Conservation (phyloP, 2,113 vertebrate species). For the Pan paniscus region DNA sequence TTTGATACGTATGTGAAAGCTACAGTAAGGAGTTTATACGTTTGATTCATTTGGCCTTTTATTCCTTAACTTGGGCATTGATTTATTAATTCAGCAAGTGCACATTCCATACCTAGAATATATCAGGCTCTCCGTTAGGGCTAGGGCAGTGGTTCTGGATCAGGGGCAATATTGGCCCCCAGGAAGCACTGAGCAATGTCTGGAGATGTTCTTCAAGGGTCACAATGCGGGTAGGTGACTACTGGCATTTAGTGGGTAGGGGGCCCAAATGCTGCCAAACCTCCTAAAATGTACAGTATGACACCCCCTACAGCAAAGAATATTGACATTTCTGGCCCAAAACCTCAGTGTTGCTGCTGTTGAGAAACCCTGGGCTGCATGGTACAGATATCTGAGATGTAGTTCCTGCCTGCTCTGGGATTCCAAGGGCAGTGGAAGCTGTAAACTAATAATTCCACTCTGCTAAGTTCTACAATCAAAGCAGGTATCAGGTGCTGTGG, state of each 20-base stretch:
- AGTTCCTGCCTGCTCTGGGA: background rate
- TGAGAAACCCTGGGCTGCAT: background rate
- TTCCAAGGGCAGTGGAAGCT: background rate
- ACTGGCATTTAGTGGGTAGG: background rate
- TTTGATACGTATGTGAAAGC: background rate
- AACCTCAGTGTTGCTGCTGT: background rate
- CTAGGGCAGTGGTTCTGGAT: background rate
- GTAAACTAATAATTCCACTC: background rate
- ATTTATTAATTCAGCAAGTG: background rate
- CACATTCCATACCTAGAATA: background rate
- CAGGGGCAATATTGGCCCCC: no score
- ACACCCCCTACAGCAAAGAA: background rate
- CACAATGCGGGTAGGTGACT: background rate
- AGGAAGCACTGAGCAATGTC: background rate
- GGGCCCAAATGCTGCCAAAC: background rate
- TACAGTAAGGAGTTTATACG: background rate
- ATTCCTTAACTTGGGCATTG: background rate
- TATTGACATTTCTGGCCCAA: background rate
- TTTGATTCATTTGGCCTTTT: background rate
- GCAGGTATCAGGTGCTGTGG: fast-evolving
- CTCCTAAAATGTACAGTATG: background rate
- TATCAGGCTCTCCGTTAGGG: background rate
- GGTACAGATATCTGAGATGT: background rate
- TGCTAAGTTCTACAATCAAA: background rate
- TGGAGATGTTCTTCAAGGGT: background rate